phyloP scores from a whole-genome alignment of 2,888 invertebrate genomes.

The Automeris io region DNA sequence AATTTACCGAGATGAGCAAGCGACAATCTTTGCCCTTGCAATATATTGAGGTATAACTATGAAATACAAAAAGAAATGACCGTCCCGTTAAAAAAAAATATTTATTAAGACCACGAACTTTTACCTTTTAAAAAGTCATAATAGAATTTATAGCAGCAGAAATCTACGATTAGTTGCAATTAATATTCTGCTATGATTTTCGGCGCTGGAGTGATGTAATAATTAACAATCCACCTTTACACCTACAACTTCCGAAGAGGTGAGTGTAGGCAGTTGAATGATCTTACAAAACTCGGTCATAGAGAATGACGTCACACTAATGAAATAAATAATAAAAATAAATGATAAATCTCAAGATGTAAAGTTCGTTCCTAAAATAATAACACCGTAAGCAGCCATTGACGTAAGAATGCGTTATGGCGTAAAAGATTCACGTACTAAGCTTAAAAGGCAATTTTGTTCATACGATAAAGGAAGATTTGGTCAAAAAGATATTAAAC shows the following conservation, averaged over 20 bases:
- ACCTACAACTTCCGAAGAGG: conserved; percentile 43
- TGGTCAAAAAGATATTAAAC: not conserved
- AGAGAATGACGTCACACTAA: conserved; percentile 27
- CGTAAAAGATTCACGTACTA: not conserved
- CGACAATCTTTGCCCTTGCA: too few relatives aligned
- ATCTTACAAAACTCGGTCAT: conserved; percentile 43
- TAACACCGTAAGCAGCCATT: conserved; percentile 22
- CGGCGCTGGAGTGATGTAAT: conserved; percentile 42
- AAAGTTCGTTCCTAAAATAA: conserved; percentile 27
- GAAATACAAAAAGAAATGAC: too few relatives aligned
- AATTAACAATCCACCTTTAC: conserved; percentile 56
- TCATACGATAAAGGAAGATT: conserved; percentile 1
- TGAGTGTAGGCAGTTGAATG: conserved; percentile 37
- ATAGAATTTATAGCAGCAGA: too few relatives aligned
- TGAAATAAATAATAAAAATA: conserved; percentile 11
- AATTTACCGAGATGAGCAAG: too few relatives aligned
- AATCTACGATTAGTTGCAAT: too few relatives aligned
- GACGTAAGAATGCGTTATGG: conserved; percentile 19
- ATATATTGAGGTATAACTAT: too few relatives aligned
- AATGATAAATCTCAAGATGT: conserved; percentile 20
- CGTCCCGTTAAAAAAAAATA: too few relatives aligned
- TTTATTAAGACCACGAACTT: too few relatives aligned
- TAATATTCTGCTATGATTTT: conserved; percentile 1
- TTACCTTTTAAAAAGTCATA: too few relatives aligned
- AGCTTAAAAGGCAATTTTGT: not conserved